A percentile compares a stretch with the other conserved stretches of the same genome.
phyloP scores from a whole-genome alignment of 2,888 invertebrate species.

The Cheilosia scutellata region DNA sequence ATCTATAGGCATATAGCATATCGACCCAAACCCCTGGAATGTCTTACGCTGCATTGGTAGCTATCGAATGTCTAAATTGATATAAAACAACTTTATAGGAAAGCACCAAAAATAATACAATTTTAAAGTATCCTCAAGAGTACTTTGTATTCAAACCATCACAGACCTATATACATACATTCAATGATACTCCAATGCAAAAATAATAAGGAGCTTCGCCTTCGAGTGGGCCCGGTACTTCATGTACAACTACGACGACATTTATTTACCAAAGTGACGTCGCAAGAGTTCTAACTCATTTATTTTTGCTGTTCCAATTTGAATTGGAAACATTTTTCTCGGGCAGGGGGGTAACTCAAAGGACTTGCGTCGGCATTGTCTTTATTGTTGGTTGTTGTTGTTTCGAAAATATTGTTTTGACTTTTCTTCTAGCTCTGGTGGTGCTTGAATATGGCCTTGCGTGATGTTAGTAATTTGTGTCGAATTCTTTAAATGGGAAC shows the following conservation, averaged over 20 bases:
- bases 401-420: constrained; percentile 32
- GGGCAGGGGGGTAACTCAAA: constrained; percentile 25
- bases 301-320: constrained; percentile 57
- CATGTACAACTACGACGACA: constrained; percentile 12
- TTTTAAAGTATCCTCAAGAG: neutral
- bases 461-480: constrained; percentile 60
- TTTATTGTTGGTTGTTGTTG: constrained; percentile 1
- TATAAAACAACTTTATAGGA: too few relatives aligned
- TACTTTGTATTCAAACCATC: constrained; percentile 5
- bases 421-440: constrained; percentile 7
- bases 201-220: constrained; percentile 33
- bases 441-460: constrained; percentile 43
- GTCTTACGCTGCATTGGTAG: too few relatives aligned
- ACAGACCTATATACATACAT: neutral
- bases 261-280: constrained; percentile 52
- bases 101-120: too few relatives aligned
- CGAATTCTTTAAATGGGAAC: constrained; percentile 43
- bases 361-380: constrained; percentile 5
- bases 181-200: constrained; percentile 7
- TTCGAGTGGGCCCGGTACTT: constrained; percentile 3
- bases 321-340: constrained; percentile 58
- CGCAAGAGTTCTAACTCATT: constrained; percentile 43
- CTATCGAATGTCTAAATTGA: too few relatives aligned
- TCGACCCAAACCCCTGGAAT: too few relatives aligned
- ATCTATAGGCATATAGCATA: too few relatives aligned